Conservation (phyloP, 2,113 vertebrate genomes). For the Dermatemys mawii region DNA sequence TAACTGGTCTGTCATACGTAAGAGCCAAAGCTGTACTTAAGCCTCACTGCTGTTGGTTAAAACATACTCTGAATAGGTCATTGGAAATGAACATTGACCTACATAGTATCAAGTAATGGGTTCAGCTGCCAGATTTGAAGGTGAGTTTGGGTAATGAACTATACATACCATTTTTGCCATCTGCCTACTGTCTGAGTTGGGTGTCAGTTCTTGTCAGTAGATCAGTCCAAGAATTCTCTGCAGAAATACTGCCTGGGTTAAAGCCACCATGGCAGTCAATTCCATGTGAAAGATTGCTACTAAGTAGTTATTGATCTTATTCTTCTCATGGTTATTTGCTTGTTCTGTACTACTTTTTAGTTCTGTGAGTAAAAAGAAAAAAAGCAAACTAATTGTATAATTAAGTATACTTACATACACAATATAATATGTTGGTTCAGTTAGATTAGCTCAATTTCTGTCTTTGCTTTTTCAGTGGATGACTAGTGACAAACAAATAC, state of each 20-base stretch:
- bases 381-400: neutral
- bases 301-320: neutral
- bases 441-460: neutral
- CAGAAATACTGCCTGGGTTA: neutral
- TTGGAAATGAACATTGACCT: neutral
- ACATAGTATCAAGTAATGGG: conserved; percentile 1
- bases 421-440: neutral
- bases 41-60: neutral
- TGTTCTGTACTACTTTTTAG: neutral
- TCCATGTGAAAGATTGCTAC: neutral
- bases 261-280: neutral
- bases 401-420: neutral
- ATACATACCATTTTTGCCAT: conserved; percentile 44
- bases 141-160: conserved; percentile 65
- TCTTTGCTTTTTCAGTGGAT: neutral
- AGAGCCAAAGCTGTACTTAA: accelerated
- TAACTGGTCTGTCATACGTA: neutral
- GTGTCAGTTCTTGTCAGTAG: neutral
- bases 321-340: neutral
- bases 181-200: conserved; percentile 72
- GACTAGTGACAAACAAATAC: neutral
- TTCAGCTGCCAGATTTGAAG: conserved; percentile 59
- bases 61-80: neutral
- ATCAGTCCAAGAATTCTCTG: neutral
- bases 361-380: neutral